phyloP scores from a whole-genome alignment of 1,140 invertebrate genomes.

The Atta texana region DNA sequence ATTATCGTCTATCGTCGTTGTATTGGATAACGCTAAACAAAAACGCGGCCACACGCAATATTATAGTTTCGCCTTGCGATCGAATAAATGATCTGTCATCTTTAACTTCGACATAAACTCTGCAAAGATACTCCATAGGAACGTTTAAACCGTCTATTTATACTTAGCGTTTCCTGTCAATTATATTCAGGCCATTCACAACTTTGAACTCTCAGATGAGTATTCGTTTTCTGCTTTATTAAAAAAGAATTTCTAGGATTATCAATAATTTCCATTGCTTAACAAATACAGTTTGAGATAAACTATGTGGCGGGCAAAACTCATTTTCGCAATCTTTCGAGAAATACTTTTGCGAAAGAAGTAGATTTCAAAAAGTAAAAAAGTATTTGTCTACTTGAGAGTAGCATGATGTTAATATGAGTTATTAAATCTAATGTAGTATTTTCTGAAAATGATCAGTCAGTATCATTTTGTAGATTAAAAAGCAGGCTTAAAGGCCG shows the following conservation, averaged over 20 bases:
- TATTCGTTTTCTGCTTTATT: background rate
- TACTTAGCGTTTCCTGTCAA: conserved; percentile 7
- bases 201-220: conserved; percentile 9
- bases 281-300: conserved; percentile 15
- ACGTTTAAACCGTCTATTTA: conserved; percentile 61
- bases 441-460: conserved; percentile 4
- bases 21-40: conserved; percentile 28
- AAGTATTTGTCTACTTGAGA: background rate
- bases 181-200: background rate
- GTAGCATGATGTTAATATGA: background rate
- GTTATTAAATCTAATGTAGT: conserved; percentile 6
- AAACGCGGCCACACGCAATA: background rate
- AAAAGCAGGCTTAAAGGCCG: background rate
- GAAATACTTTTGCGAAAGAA: conserved; percentile 1
- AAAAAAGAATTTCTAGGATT: background rate
- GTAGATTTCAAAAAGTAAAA: background rate
- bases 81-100: conserved; percentile 39
- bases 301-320: background rate
- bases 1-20: conserved; percentile 37
- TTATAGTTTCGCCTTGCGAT: background rate
- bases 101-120: conserved; percentile 23
- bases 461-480: background rate
- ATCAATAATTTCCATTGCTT: conserved; percentile 3
- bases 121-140: conserved; percentile 66
- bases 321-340: background rate